Percentiles rank a stretch among this genome's conserved stretches.
These are phyloP conservation scores for Cydia amplana DNA, from an alignment of 1,140 invertebrate genomes.

Conservation along the genomic window DNA sequence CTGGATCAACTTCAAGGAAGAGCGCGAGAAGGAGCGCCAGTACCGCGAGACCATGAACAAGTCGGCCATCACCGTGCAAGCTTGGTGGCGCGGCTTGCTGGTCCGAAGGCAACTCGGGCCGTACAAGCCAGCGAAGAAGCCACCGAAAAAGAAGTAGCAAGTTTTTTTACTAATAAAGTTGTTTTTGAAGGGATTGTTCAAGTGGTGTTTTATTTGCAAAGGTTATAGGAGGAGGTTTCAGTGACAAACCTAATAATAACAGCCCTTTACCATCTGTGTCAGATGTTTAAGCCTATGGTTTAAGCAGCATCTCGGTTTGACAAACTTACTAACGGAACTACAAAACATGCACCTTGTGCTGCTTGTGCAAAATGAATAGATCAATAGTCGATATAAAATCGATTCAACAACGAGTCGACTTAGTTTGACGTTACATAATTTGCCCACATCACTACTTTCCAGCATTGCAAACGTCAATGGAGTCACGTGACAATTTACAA, in stretches of 20 bases:
- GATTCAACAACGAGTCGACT: constrained; percentile 18
- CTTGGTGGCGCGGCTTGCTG: constrained; percentile 86
- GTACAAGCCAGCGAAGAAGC: constrained; percentile 78
- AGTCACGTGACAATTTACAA: constrained; percentile 55
- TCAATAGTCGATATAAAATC: background rate
- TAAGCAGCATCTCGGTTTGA: too few species aligned
- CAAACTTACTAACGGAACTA: too few species aligned
- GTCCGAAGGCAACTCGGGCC: constrained; percentile 82
- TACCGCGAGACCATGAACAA: constrained; percentile 65
- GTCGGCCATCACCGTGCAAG: constrained; percentile 80
- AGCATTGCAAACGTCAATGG: constrained; percentile 50
- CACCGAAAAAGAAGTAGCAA: constrained; percentile 51
- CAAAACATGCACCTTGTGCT: too few species aligned
- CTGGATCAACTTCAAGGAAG: constrained; percentile 67
- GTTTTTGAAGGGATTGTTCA: background rate
- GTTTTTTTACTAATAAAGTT: constrained; percentile 18
- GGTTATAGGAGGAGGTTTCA: background rate
- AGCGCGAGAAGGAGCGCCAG: constrained; percentile 57
- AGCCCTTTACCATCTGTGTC: too few species aligned
- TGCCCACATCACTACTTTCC: constrained; percentile 43
- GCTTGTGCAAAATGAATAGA: too few species aligned
- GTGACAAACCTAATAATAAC: too few species aligned
- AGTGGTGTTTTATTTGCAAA: background rate
- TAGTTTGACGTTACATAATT: background rate
- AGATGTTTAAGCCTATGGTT: too few species aligned